Conservation (phyloP, 1,140 invertebrate genomes). For the Leptopilina clavipes region DNA sequence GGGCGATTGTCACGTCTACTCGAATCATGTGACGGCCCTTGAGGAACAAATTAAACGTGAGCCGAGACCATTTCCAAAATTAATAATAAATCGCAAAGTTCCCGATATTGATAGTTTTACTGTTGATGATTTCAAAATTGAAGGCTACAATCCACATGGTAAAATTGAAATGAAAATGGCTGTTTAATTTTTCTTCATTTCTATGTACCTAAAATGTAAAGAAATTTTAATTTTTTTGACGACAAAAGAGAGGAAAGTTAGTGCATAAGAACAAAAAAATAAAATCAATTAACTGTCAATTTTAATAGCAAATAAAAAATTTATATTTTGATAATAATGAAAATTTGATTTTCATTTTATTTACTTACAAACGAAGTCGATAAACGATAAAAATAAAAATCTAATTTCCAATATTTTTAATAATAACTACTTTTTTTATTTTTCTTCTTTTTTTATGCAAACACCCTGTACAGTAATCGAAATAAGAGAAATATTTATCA, state of each 20-base stretch:
- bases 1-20: constrained; percentile 97
- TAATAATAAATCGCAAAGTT: constrained; percentile 84
- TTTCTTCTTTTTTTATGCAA: no score
- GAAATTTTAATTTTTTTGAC: neutral
- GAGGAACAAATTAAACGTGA: constrained; percentile 87
- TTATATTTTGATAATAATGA: no score
- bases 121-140: constrained; percentile 90
- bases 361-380: no score
- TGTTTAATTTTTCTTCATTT: constrained; percentile 80
- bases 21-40: constrained; percentile 92
- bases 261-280: no score
- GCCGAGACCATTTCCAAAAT: constrained; percentile 89
- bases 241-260: no score
- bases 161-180: constrained; percentile 98
- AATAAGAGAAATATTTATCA: constrained; percentile 38
- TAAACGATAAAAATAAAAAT: no score
- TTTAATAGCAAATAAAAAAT: no score
- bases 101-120: constrained; percentile 92
- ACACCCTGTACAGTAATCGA: no score
- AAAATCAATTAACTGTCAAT: no score
- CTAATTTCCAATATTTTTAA: no score
- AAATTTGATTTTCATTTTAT: no score
- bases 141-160: constrained; percentile 91
- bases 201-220: neutral
- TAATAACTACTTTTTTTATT: no score